A percentile compares a stretch with the other conserved stretches of the same genome.
Evolutionary conservation across 1,140 invertebrate species (phyloP).

Genomic region (Vanessa atalanta): DNA sequence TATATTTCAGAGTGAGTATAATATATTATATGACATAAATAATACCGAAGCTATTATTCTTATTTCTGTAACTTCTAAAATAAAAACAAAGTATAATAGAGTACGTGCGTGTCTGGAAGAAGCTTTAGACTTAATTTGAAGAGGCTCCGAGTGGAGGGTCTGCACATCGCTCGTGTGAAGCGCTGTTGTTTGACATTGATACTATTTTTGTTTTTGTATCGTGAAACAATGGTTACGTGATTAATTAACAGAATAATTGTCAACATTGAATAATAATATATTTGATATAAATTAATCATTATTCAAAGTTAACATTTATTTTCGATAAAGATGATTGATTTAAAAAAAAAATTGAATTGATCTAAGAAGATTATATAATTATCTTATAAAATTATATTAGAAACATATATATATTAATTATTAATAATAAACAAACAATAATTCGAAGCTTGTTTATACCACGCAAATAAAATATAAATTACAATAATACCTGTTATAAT

Average conservation of each 20-base stretch:
- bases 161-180: constrained; percentile 19
- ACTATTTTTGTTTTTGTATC: constrained; percentile 29
- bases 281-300: too few relatives aligned
- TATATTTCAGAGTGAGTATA: too few relatives aligned
- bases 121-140: constrained; percentile 22
- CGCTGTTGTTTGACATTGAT: constrained; percentile 32
- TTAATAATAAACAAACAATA: too few relatives aligned
- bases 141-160: constrained; percentile 20
- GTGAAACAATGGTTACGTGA: neutral
- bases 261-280: too few relatives aligned
- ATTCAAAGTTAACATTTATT: neutral
- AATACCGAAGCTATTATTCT: too few relatives aligned
- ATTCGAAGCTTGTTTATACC: neutral
- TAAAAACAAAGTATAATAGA: constrained; percentile 16
- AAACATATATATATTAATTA: too few relatives aligned
- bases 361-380: too few relatives aligned
- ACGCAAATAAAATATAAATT: too few relatives aligned
- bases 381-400: too few relatives aligned
- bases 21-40: too few relatives aligned
- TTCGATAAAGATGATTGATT: neutral
- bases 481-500: too few relatives aligned
- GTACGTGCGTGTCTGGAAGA: constrained; percentile 32
- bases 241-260: neutral
- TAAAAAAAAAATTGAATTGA: too few relatives aligned
- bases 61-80: constrained; percentile 15